Base-by-base conservation (phyloP, 2,113 vertebrate genomes). In the Chloebia gouldiae region DNA sequence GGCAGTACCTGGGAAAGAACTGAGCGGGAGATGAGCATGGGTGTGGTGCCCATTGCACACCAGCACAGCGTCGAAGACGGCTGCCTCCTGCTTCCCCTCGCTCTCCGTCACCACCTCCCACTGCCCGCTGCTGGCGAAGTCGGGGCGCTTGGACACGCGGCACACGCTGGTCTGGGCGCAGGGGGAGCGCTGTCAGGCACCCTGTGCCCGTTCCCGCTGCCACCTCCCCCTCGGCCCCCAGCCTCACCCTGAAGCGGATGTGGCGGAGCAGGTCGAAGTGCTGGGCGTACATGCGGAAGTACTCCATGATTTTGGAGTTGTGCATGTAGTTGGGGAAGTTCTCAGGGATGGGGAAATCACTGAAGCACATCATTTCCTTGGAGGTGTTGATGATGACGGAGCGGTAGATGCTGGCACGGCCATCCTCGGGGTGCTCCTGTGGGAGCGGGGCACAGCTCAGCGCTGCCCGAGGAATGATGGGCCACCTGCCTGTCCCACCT, bases 291-390 rank as follows among this genome's bases (percentile, higher is more conserved):
- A 98, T 98, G 71, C 96, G 97, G 95, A 98, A 98, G 65, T 99
- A 99, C 40, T 98, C 96, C 89, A 99, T 81, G 73, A 99, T 78
- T 90, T 97, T 95, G 42, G 86, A 88, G 11, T 64, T 88, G 75
- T 89, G 98, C 98, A 99, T 98, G 97, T 95, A 99, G 98, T 99
- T 99, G 59, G 99, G 98, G 86, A 96, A 99, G 68, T 99, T 81
- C 3, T 96, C 98, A 0, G 99, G 99, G 94, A 99, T 98, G 70
- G 98, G 99, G 57, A 98, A 99, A 89, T 99, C 98, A 8, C 99
- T 99, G 97, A 98, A 99, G 96, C 99, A 99, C 98, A 99, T 99
- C 97, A 99, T 98, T 95, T 99, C 99, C 92, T 99, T 99, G 83
- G 98, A 99, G 51, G 99, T 98, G 95, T 99, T 99, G 93, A 97